Percentiles rank a stretch among this genome's conserved stretches.
Conservation (phyloP, 2,797 vertebrate species). For the Eremophila alpestris region DNA sequence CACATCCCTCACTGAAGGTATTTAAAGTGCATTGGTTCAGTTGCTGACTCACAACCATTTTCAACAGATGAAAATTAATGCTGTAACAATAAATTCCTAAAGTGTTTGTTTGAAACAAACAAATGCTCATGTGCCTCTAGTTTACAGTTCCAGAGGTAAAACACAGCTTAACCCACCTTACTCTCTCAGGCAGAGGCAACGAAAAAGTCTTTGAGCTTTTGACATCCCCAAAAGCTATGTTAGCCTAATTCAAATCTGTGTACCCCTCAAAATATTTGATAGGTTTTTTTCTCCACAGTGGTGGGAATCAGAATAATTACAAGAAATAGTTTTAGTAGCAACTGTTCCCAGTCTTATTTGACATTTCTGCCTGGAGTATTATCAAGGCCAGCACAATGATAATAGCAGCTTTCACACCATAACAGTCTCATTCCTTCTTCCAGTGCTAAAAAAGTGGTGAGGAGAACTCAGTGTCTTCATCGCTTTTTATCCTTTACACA, state of each 20-base stretch:
- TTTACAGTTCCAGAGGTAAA: background rate
- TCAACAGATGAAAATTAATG: background rate
- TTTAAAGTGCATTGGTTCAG: background rate
- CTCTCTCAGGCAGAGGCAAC: background rate
- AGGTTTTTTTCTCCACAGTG: background rate
- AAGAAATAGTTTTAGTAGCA: background rate
- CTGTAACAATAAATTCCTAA: background rate
- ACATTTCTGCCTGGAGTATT: background rate
- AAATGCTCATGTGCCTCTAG: background rate
- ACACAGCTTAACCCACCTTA: background rate
- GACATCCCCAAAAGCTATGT: background rate
- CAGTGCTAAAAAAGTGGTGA: background rate
- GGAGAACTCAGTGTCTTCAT: background rate
- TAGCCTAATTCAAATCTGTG: background rate
- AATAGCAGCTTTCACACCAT: background rate
- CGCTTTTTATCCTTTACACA: background rate
- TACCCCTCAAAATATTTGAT: background rate
- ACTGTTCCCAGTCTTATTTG: background rate
- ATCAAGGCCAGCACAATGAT: background rate
- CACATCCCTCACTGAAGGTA: background rate
- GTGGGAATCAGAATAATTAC: background rate
- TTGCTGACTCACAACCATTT: background rate
- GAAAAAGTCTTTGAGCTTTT: background rate
- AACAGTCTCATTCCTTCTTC: background rate
- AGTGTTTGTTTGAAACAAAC: background rate